Conservation (phyloP, 2,888 invertebrate species). For the Tiphia femorata region DNA sequence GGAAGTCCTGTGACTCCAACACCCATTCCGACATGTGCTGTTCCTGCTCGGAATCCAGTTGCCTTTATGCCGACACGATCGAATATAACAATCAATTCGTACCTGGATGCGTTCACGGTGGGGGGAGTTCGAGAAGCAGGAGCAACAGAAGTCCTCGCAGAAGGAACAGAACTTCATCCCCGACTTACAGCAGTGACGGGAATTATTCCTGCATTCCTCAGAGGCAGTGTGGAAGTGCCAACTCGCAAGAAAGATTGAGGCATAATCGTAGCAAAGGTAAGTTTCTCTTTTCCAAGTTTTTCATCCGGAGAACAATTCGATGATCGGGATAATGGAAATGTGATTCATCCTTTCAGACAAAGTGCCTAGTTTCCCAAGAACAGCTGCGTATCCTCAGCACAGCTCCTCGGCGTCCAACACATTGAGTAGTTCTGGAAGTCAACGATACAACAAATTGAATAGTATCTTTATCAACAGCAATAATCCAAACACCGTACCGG, state of each 20-base stretch:
- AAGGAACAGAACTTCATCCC: slow-evolving; percentile 60
- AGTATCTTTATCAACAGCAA: slow-evolving; percentile 57
- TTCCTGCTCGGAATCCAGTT: slow-evolving; percentile 66
- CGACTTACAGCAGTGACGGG: slow-evolving; percentile 65
- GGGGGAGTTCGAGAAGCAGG: slow-evolving; percentile 53
- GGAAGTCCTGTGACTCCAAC: slow-evolving; percentile 67
- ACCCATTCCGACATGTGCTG: slow-evolving; percentile 66
- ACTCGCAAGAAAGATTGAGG: slow-evolving; percentile 64
- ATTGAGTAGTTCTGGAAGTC: slow-evolving; percentile 65
- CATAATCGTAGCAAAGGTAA: slow-evolving; percentile 66
- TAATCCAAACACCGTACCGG: slow-evolving; percentile 53
- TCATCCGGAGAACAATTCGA: no score
- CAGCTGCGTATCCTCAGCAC: slow-evolving; percentile 60
- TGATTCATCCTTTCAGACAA: slow-evolving; percentile 53
- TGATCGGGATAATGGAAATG: no score
- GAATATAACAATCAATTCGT: slow-evolving; percentile 62
- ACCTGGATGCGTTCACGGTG: slow-evolving; percentile 38
- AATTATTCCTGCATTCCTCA: slow-evolving; percentile 66
- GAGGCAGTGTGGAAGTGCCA: slow-evolving; percentile 58
- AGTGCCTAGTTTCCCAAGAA: slow-evolving; percentile 63
- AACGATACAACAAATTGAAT: slow-evolving; percentile 65
- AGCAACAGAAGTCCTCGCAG: slow-evolving; percentile 63
- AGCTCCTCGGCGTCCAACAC: slow-evolving; percentile 65
- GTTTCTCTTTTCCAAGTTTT: not conserved
- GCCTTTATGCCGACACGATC: slow-evolving; percentile 64